These are phyloP conservation scores for Anolis sagrei DNA, from an alignment of 2,113 vertebrate species.

Conservation along the genomic window DNA sequence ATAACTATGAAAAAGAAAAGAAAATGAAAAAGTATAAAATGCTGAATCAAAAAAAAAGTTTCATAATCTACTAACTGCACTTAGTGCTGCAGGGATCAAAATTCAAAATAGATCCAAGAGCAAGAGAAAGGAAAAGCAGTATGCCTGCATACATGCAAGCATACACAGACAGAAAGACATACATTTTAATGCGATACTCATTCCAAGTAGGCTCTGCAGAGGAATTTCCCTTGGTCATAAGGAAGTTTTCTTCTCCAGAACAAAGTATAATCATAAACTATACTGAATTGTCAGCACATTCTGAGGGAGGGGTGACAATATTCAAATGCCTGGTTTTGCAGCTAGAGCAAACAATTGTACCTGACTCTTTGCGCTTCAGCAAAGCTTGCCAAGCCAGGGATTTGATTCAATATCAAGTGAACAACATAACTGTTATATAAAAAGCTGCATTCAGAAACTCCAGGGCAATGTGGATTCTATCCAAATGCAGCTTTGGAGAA, in stretches of 20 bases:
- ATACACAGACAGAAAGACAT: neutral
- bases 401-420: neutral
- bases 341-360: neutral
- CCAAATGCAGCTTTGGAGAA: slow-evolving; percentile 24
- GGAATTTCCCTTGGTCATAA: neutral
- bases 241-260: neutral
- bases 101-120: neutral
- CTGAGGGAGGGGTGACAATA: neutral
- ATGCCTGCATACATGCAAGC: too few species aligned
- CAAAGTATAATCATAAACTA: neutral
- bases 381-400: neutral
- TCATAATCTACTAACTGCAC: neutral
- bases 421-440: neutral
- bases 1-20: too few species aligned
- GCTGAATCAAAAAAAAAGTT: neutral
- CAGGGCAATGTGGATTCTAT: slow-evolving; percentile 12
- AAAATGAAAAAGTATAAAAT: slow-evolving; percentile 5
- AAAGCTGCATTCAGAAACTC: slow-evolving; percentile 14
- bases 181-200: neutral
- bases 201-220: neutral
- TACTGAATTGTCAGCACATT: neutral
- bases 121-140: neutral
- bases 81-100: neutral
- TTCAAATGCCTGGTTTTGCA: neutral
- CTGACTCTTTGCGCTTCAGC: neutral